phyloP scores from a whole-genome alignment of 2,113 vertebrate species.

The Neolamprologus tretocephalus region DNA sequence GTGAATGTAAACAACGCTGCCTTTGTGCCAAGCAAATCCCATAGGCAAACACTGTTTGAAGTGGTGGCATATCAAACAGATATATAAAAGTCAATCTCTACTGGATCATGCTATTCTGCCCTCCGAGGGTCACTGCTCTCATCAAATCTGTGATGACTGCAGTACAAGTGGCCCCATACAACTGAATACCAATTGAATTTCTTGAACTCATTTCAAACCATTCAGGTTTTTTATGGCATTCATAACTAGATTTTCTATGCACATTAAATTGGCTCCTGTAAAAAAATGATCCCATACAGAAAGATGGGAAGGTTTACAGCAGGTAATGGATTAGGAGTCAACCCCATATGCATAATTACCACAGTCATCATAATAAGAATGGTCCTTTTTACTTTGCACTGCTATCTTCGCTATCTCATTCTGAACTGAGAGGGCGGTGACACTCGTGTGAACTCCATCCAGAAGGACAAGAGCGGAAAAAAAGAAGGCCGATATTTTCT shows the following conservation, averaged over 20 bases:
- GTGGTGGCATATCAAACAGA: background rate
- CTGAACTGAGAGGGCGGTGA: background rate
- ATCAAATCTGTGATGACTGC: constrained; percentile 39
- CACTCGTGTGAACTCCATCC: background rate
- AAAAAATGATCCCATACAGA: constrained; percentile 40
- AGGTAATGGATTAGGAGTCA: constrained; percentile 39
- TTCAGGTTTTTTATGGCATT: constrained; percentile 46
- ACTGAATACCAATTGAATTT: constrained; percentile 42
- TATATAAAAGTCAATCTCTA: constrained; percentile 13
- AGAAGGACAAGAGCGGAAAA: background rate
- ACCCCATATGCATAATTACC: constrained; percentile 42
- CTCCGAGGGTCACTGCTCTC: constrained; percentile 36
- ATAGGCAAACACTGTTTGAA: background rate
- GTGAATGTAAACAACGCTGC: constrained; percentile 6
- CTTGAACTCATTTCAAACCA: constrained; percentile 17
- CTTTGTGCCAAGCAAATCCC: background rate
- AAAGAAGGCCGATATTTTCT: background rate
- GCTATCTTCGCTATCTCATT: constrained; percentile 21
- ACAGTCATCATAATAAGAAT: constrained; percentile 41
- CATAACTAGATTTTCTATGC: constrained; percentile 36
- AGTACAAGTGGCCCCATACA: background rate
- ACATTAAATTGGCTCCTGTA: constrained; percentile 44
- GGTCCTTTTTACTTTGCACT: constrained; percentile 6
- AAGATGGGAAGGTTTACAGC: constrained; percentile 41
- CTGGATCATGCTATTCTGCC: constrained; percentile 1